These are phyloP conservation scores for Meganola albula DNA, from an alignment of 2,888 invertebrate species.

Conservation along the genomic window DNA sequence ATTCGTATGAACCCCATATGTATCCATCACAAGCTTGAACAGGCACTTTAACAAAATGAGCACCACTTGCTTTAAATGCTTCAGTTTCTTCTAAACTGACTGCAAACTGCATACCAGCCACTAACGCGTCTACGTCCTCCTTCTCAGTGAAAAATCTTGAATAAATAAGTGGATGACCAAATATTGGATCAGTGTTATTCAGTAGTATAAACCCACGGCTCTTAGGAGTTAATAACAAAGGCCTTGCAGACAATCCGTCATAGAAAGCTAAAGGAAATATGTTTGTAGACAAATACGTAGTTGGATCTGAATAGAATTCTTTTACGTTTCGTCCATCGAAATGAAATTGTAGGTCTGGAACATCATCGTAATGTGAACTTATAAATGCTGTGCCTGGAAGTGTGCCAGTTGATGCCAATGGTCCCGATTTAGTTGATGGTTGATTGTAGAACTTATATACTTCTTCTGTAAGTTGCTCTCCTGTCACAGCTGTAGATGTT, in stretches of 20 bases:
- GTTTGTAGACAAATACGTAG: slow-evolving; percentile 59
- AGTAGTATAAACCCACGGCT: slow-evolving; percentile 81
- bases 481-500: slow-evolving; percentile 65
- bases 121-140: slow-evolving; percentile 79
- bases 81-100: slow-evolving; percentile 78
- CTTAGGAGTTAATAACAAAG: slow-evolving; percentile 79
- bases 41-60: slow-evolving; percentile 72
- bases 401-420: slow-evolving; percentile 73
- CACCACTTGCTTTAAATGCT: slow-evolving; percentile 76
- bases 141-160: slow-evolving; percentile 82
- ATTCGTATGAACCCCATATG: slow-evolving; percentile 79
- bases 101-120: slow-evolving; percentile 79
- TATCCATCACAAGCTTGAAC: slow-evolving; percentile 77
- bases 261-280: slow-evolving; percentile 80
- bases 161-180: slow-evolving; percentile 84
- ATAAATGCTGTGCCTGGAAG: slow-evolving; percentile 79
- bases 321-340: slow-evolving; percentile 78
- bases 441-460: slow-evolving; percentile 59
- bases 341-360: slow-evolving; percentile 82
- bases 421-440: slow-evolving; percentile 59
- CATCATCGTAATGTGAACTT: slow-evolving; percentile 70
- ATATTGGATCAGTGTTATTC: slow-evolving; percentile 82
- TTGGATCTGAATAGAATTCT: slow-evolving; percentile 79
- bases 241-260: slow-evolving; percentile 78
- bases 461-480: slow-evolving; percentile 56